Conservation (phyloP, 2,113 vertebrate genomes). For the Lonchura striata region DNA sequence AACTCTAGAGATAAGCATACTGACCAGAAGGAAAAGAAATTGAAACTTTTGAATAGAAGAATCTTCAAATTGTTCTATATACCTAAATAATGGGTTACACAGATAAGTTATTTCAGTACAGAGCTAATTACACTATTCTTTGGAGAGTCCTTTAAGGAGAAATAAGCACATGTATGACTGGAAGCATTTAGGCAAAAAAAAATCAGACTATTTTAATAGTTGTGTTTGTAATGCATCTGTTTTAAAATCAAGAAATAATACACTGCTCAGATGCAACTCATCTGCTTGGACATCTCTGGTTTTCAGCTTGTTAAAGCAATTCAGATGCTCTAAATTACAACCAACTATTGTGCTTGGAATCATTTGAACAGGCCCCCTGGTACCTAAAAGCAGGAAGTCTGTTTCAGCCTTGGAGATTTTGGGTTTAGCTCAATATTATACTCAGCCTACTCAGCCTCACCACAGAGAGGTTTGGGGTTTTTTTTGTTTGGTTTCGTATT, state of each 20-base stretch:
- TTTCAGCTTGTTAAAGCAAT: constrained; percentile 1
- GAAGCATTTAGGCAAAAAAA: constrained; percentile 23
- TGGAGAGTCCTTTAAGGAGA: neutral
- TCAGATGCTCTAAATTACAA: neutral
- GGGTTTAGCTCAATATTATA: neutral
- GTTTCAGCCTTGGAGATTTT: neutral
- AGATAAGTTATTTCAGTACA: neutral
- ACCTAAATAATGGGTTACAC: neutral
- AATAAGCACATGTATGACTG: neutral
- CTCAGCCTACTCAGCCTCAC: neutral
- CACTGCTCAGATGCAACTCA: neutral
- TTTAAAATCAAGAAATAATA: constrained; percentile 28
- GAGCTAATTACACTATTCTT: neutral
- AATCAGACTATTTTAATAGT: neutral
- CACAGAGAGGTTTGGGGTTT: neutral
- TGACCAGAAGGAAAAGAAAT: neutral
- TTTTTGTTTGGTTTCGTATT: neutral
- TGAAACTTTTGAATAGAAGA: neutral
- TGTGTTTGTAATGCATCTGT: neutral
- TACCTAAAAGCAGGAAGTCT: constrained; percentile 7
- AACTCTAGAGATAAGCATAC: neutral
- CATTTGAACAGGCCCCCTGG: neutral
- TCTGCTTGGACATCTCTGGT: neutral
- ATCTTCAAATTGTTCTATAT: neutral
- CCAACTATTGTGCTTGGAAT: constrained; percentile 7